Percentiles rank a stretch among this genome's conserved stretches.
Conservation (phyloP, 2,797 vertebrate genomes). For the Gobionotothen gibberifrons region DNA sequence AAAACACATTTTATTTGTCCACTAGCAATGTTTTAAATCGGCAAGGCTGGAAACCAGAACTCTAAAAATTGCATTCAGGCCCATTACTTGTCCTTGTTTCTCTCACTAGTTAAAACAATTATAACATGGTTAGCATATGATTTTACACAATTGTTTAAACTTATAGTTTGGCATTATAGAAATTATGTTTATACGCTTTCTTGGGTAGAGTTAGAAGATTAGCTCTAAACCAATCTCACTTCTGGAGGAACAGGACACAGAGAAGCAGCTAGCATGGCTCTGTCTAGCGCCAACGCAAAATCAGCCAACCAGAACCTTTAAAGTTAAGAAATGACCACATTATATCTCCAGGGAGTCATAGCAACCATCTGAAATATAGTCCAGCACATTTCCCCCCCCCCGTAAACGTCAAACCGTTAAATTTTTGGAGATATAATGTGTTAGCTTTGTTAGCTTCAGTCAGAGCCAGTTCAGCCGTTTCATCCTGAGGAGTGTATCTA, state of each 20-base stretch:
- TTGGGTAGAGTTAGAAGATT: not conserved
- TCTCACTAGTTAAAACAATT: not conserved
- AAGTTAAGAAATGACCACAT: not conserved
- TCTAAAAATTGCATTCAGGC: not conserved
- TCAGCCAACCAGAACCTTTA: not conserved
- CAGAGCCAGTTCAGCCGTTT: not conserved
- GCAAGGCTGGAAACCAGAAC: not conserved
- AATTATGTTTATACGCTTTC: not conserved
- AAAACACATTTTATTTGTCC: not conserved
- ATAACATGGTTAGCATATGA: not conserved
- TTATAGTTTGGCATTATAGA: not conserved
- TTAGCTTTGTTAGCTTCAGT: not conserved
- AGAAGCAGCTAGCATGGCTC: not conserved
- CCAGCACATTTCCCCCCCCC: not conserved
- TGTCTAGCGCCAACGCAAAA: not conserved
- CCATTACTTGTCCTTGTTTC: not conserved
- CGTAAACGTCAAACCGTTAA: not conserved
- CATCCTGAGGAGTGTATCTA: not conserved
- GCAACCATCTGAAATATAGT: not conserved
- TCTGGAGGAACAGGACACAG: not conserved
- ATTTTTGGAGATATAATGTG: not conserved
- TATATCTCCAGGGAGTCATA: not conserved
- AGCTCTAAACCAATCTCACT: not conserved
- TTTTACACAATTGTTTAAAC: not conserved
- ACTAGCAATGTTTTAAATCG: slow-evolving; percentile 2